Evolutionary conservation across 2,888 invertebrate species (phyloP).

Genomic region (Eumacrocentrus americanus): DNA sequence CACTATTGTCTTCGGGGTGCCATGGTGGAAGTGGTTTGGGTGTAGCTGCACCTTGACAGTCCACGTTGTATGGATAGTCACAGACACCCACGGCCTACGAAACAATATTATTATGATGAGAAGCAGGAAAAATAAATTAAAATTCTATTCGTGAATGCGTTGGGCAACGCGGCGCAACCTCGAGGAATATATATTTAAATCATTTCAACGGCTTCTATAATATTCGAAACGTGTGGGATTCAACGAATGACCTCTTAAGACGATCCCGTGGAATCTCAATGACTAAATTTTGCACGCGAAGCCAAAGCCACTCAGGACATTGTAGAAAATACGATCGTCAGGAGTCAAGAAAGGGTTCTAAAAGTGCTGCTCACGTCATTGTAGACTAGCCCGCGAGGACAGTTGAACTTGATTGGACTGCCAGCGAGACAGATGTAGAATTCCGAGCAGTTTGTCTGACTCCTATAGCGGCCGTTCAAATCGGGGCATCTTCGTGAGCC

Average conservation of each 20-base stretch:
- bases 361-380: conserved; percentile 64
- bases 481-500: conserved; percentile 63
- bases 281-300: background rate
- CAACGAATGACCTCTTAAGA: conserved; percentile 8
- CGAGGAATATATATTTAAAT: conserved; percentile 12
- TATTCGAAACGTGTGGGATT: conserved; percentile 23
- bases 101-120: background rate
- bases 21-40: conserved; percentile 43
- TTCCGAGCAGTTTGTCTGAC: conserved; percentile 68
- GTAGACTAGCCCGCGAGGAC: conserved; percentile 69
- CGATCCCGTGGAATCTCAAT: conserved; percentile 18
- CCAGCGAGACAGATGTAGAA: conserved; percentile 71
- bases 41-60: conserved; percentile 63
- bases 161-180: conserved; percentile 1
- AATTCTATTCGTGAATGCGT: conserved; percentile 4
- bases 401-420: conserved; percentile 68
- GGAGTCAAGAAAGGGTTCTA: conserved; percentile 3
- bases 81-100: conserved; percentile 70
- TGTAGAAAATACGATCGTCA: background rate
- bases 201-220: conserved; percentile 7
- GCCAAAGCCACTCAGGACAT: background rate
- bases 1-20: conserved; percentile 2
- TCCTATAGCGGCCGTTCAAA: conserved; percentile 69
- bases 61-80: conserved; percentile 69
- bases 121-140: background rate